Evolutionary conservation across 1,140 invertebrate genomes (phyloP), one percentile per base, ranked within the genome.

Genomic region (Anagrus nilaparvatae): DNA sequence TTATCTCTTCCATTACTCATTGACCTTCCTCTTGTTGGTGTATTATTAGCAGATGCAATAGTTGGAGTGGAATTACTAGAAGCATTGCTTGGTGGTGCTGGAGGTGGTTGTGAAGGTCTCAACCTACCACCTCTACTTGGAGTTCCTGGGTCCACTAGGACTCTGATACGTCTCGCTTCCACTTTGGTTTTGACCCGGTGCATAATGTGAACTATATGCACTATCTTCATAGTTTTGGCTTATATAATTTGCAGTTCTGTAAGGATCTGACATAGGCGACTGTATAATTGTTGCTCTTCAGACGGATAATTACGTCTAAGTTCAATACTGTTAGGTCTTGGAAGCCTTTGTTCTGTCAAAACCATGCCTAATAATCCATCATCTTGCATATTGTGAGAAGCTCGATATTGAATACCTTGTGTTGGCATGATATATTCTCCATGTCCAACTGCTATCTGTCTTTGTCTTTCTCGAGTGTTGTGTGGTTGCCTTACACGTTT

Each of bases 391-490:
- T 60, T 60, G 35, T 66, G 58, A 5, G 57, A 54, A n/a, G 61
- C 46, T 31, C 63, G 52, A 35, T 67, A 69, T 31, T 67, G 63
- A 2, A 69, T 56, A 9, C 53, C 55, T 23, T 65, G 63, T 6
- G 62, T 44, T 12, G 79, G 76, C 82, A 88, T 88, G 51, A 92
- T 81, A 54, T 87, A 85, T 59, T 92, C 87, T 21, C 87, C 87
- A 53, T 87, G 83, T 13, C 81, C 82, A 14, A 89, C 75, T 3
- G 82, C 88, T 27, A 83, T 75, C 55, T 88, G 83, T 55, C 82
- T 72, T 58, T 90, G 86, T 46, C 83, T 72, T 58, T 92, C 88
- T 47, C 85, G 73, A 1, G 88, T 92, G 48, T 87, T 91, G 55
- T 86, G 82, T 19, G 87, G 87, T 46, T 85, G 81, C 23, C 88